Conservation (phyloP, 2,113 vertebrate species). For the Etheostoma spectabile region DNA sequence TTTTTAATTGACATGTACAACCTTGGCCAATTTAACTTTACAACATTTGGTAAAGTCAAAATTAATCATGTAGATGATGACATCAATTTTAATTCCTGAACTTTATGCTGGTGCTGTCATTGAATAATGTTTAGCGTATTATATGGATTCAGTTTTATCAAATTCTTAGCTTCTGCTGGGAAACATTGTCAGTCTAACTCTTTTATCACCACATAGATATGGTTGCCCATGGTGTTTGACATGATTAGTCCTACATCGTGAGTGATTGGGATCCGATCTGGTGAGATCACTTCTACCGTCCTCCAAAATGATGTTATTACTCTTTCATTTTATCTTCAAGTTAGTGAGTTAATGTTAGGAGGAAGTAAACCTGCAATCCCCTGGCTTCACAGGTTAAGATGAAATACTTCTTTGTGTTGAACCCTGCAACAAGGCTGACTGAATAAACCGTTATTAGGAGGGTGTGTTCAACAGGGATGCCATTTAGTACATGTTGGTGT, state of each 20-base stretch:
- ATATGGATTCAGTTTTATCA: neutral
- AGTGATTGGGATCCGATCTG: too few relatives aligned
- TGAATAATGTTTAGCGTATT: neutral
- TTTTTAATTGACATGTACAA: neutral
- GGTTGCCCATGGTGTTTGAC: neutral
- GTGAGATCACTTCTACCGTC: neutral
- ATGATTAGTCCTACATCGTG: neutral
- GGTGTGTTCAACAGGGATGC: neutral
- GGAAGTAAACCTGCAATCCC: neutral
- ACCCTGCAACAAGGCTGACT: neutral
- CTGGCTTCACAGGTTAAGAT: neutral
- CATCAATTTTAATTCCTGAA: neutral
- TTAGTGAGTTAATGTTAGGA: neutral
- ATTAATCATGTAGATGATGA: conserved; percentile 14
- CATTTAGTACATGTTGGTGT: neutral
- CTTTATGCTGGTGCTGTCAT: neutral
- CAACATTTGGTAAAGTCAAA: conserved; percentile 19
- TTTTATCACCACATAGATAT: neutral
- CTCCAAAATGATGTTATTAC: neutral
- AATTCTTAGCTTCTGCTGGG: too few relatives aligned
- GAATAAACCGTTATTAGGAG: neutral
- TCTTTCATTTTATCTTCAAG: neutral
- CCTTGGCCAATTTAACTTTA: conserved; percentile 16
- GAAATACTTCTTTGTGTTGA: neutral
- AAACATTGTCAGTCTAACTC: neutral